Base-by-base conservation (phyloP, 2,888 invertebrate species). In the Rhingia rostrata region DNA sequence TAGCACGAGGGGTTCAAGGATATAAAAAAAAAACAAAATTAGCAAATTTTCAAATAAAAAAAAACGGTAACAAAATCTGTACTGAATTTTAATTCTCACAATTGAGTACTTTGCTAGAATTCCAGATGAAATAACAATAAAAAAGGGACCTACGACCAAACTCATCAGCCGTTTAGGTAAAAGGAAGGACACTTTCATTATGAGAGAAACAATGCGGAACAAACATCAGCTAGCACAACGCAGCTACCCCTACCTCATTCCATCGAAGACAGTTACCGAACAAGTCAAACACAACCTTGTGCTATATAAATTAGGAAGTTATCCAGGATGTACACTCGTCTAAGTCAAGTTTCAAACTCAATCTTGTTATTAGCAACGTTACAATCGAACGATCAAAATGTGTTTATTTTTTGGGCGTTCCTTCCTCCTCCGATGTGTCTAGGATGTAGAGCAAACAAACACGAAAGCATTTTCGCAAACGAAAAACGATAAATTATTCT, bases 401-500 rank as follows among this genome's bases (percentile, higher is more conserved):
- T 58, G 33, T 9, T 74, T 58, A 14, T 22, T 58, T 58, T 53
- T 45, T 7, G 14, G 30, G 30, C 33, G 6, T 35, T 22, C 22
- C 9, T 14, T 10, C 12, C 41, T 6, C 22, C 58, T 30, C 35
- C 35, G 35, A 4, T 12, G 35, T 43, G 60, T 60, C 66, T 39
- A 22, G 49, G 33, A 22, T 22, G 22, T 22, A 22, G 22, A 33
- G 22, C n/a, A 63, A 22, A 22, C 51, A 14, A 47, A 49, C 12
- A 9, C 3, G 14, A 47, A 22, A 47, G 22, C 74, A 43, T 58
- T 74, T 54, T 56, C 56, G 33, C 54, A 66, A 75, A 75, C 66
- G 45, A 66, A 75, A 67, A 60, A 67, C 51, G 67, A 75, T 75
- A 67, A 75, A 75, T 75, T 75, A 75, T 75, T 75, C 75, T 56